Conservation (phyloP, 2,888 invertebrate species). For the Meiosimyza decipiens region DNA sequence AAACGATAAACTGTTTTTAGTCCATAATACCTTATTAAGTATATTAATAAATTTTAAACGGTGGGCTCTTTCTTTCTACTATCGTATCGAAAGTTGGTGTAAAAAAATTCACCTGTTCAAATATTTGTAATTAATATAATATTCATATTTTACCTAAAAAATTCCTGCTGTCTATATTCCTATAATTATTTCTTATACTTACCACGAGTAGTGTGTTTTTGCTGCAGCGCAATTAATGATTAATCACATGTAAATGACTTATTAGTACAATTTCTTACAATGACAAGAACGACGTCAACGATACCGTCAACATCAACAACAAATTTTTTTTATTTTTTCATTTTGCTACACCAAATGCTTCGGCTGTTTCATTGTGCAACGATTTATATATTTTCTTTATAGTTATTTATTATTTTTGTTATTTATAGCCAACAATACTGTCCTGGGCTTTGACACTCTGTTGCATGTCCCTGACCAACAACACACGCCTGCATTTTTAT, state of each 20-base stretch:
- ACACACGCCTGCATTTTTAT: background rate
- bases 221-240: conserved; percentile 28
- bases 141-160: too few species aligned
- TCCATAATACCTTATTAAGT: too few species aligned
- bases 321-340: background rate
- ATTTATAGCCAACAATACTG: conserved; percentile 22
- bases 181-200: background rate
- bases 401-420: background rate
- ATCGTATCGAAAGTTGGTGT: too few species aligned
- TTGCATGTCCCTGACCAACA: conserved; percentile 7
- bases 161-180: too few species aligned
- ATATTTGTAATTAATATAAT: too few species aligned
- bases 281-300: too few species aligned
- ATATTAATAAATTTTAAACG: too few species aligned
- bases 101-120: too few species aligned
- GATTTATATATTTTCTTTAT: background rate
- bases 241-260: background rate
- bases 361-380: conserved; percentile 3
- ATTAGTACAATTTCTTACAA: background rate
- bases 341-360: background rate
- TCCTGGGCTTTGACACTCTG: conserved; percentile 20
- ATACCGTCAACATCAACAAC: background rate
- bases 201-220: background rate
- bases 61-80: too few species aligned
- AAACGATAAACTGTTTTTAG: too few species aligned